A percentile compares a stretch with the other conserved stretches of the same genome.
phyloP scores from a whole-genome alignment of 2,888 invertebrate species.

The Ernsta delagoae region DNA sequence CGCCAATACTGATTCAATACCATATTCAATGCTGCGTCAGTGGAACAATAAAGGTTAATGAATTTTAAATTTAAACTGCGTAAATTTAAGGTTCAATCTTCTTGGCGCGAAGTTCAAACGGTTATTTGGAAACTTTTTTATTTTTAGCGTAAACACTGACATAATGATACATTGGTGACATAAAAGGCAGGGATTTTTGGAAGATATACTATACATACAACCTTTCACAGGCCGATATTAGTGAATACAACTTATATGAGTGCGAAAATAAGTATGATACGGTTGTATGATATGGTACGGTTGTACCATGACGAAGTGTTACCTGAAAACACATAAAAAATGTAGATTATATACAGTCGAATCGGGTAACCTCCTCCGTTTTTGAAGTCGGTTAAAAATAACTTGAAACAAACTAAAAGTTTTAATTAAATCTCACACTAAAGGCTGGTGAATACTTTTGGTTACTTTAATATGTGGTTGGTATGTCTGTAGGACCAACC shows the following conservation, averaged over 20 bases:
- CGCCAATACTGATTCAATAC: not conserved
- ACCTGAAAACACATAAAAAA: too few relatives aligned
- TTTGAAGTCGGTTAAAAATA: not conserved
- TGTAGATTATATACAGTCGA: too few relatives aligned
- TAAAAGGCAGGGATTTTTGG: not conserved
- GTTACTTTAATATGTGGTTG: slow-evolving; percentile 1
- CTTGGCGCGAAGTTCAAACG: not conserved
- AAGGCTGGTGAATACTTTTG: not conserved
- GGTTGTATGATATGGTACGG: too few relatives aligned
- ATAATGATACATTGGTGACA: not conserved
- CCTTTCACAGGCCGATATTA: too few relatives aligned
- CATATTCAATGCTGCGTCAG: not conserved
- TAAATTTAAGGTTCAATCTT: not conserved
- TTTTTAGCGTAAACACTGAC: not conserved
- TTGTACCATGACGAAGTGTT: too few relatives aligned
- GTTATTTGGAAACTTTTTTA: not conserved
- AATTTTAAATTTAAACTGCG: not conserved
- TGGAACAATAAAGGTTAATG: not conserved
- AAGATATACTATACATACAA: too few relatives aligned
- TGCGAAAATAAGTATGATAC: too few relatives aligned
- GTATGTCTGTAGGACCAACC: not conserved
- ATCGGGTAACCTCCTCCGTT: too few relatives aligned
- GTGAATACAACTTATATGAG: too few relatives aligned
- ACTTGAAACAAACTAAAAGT: not conserved
- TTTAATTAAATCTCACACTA: not conserved